phyloP scores from a whole-genome alignment of 1,140 invertebrate species.

The Zophobas atratus region DNA sequence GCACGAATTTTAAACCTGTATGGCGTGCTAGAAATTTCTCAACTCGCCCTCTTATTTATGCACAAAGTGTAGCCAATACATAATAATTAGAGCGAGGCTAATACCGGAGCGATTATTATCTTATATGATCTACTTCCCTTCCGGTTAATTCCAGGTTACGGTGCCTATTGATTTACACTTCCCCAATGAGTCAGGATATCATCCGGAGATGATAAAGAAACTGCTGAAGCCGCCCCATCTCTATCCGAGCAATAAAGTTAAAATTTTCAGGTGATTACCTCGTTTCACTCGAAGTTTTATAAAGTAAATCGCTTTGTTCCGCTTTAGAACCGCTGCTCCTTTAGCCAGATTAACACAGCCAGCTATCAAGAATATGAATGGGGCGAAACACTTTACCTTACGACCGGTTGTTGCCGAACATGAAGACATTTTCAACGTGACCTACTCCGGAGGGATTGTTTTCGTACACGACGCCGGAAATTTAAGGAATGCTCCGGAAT shows the following conservation, averaged over 20 bases:
- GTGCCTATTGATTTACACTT: slow-evolving; percentile 39
- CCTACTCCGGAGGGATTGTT: slow-evolving; percentile 72
- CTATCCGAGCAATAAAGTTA: slow-evolving; percentile 44
- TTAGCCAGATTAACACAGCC: slow-evolving; percentile 68
- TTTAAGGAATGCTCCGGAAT: slow-evolving; percentile 50
- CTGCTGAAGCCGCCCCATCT: slow-evolving; percentile 3
- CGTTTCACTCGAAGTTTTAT: background rate
- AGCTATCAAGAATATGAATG: slow-evolving; percentile 56
- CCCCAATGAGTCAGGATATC: slow-evolving; percentile 25
- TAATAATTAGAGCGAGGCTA: slow-evolving; percentile 11
- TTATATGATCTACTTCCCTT: background rate
- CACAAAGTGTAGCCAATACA: background rate
- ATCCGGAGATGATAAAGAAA: slow-evolving; percentile 8
- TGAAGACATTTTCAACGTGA: slow-evolving; percentile 70
- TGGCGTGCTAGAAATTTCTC: too few species aligned
- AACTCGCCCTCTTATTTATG: background rate
- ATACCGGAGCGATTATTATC: background rate
- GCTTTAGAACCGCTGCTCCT: slow-evolving; percentile 65
- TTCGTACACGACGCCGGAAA: slow-evolving; percentile 70
- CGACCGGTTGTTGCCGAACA: background rate
- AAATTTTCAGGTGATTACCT: slow-evolving; percentile 50
- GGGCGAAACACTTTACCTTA: slow-evolving; percentile 52
- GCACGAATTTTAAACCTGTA: too few species aligned
- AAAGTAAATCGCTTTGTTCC: background rate
- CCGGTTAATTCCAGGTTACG: slow-evolving; percentile 38